Base-by-base conservation (phyloP, 2,113 vertebrate genomes). In the Silurus meridionalis region DNA sequence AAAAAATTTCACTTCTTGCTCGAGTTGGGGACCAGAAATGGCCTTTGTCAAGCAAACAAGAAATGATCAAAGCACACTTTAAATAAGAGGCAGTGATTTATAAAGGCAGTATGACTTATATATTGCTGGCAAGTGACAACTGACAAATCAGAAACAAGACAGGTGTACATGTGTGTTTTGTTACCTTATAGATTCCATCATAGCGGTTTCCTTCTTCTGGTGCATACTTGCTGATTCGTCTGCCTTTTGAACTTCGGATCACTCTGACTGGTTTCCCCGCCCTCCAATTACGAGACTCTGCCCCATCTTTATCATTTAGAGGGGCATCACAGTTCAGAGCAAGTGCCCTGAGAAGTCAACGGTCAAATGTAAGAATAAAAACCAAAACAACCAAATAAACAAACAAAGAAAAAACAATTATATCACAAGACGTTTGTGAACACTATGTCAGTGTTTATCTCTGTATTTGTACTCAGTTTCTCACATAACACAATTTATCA, bases 121-220 rank as follows among this genome's bases (percentile, higher is more conserved):
- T 58, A 55, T 15, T 21, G 4, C 17, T 74, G 71, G 23, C 6
- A 77, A 55, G 10, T 25, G 37, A 37, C 37, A 37, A 37, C 37
- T 74, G 71, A 74, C 6, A 77, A 55, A 5, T 25, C 23, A 52
- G 75, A 55, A 57, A 57, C 15, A 21, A 5, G 25, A 25, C 53
- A 64, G 15, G 13, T 72, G 28, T 80, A 57, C 15, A 28, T 67
- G 28, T 60, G 81, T 79, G 74, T 28, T 7, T 10, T 55, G 89
- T 83, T 94, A 99, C 98, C 97, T 99, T 99, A 93, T 99, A 99
- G 94, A 99, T 99, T 69, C 98, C 98, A 91, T 99, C 98, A 0
- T 99, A 99, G 94, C 98, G 96, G 93, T 99, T 99, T 91, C 98
- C 98, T 92, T 99, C 98, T 92, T 99, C 97, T 0, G 98, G 98